These are phyloP conservation scores for Sceloporus tristichus DNA, from an alignment of 2,113 vertebrate genomes.

Conservation along the genomic window DNA sequence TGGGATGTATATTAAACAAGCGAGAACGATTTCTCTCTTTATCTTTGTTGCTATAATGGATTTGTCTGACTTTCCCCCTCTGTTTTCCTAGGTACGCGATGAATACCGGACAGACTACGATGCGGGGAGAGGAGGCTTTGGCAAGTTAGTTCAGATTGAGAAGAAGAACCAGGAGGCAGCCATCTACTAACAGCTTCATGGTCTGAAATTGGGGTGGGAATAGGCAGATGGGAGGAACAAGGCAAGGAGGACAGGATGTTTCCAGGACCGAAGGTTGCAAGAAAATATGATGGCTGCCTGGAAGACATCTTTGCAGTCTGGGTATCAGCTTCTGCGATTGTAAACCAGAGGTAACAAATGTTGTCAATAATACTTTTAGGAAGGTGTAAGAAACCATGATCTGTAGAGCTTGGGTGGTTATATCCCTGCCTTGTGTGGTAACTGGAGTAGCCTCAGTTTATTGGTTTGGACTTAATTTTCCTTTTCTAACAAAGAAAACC, in stretches of 20 bases:
- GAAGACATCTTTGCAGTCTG: background rate
- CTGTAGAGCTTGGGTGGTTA: no score
- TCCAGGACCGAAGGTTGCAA: background rate
- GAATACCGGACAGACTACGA: conserved; percentile 88
- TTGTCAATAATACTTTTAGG: background rate
- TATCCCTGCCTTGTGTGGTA: no score
- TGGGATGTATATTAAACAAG: no score
- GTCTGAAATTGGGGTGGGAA: background rate
- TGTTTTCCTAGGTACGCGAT: conserved; percentile 80
- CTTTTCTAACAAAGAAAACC: background rate
- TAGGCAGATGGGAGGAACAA: background rate
- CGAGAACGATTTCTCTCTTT: fast-evolving
- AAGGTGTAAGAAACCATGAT: background rate
- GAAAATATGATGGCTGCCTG: background rate
- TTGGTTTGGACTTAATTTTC: background rate
- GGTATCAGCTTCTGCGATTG: no score
- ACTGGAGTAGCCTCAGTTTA: background rate
- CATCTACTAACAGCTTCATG: conserved; percentile 50
- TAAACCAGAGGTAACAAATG: background rate
- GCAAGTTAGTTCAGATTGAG: conserved; percentile 85
- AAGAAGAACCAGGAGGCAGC: conserved; percentile 68
- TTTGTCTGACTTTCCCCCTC: conserved; percentile 31
- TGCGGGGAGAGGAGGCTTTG: conserved; percentile 89
- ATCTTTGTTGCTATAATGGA: background rate
- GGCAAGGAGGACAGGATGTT: background rate